Base-by-base conservation (phyloP, 1,140 invertebrate genomes). In the Trigoniulus corallinus region DNA sequence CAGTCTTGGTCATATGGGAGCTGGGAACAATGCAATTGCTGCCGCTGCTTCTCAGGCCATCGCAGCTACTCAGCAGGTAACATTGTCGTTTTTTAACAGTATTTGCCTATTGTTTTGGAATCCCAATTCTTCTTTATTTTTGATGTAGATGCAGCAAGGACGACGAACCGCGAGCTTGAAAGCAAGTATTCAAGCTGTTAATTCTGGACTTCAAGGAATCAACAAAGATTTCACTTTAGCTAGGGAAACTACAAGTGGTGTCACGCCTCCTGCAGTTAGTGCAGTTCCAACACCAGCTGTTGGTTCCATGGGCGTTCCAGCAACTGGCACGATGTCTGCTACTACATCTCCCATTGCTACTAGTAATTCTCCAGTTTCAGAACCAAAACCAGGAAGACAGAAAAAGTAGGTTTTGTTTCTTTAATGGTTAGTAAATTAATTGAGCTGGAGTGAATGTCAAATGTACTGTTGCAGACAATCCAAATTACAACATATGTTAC, bases 31-130 rank as follows among this genome's bases (percentile, higher is more conserved):
- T 61, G 85, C 91, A 0, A 91, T 96, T 52, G 89, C 88, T 0
- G 88, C 86, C 1, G 91, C 91, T 15, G 91, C 91, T 0, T 92
- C 88, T 21, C 91, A 96, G 66, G 91, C 91, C 0, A 96, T 96
- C 52, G 88, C 88, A 12, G 89, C 89, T 2, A 96, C 93, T 15
- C 88, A 96, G 60, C 89, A 94, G 71, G 78, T 81, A 24, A 45
- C 39, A 3, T 24, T 15, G 15, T 44, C 18, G 7, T 44, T 12
- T 21, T 18, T n/a, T 44, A 2, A 3, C n/a, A n/a, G n/a, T n/a
- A n/a, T 10, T 18, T 24, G 13, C 10, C 15, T 15, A 24, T 22
- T 25, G 21, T 21, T 44, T 21, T 42, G 13, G 15, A n/a, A 2
- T 40, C 25, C 37, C 3, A 12, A 27, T 24, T 20, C 53, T 15